Evolutionary conservation across 2,797 vertebrate genomes (phyloP), one percentile per base, ranked within the genome.

Genomic region (Sebastes elongatus): DNA sequence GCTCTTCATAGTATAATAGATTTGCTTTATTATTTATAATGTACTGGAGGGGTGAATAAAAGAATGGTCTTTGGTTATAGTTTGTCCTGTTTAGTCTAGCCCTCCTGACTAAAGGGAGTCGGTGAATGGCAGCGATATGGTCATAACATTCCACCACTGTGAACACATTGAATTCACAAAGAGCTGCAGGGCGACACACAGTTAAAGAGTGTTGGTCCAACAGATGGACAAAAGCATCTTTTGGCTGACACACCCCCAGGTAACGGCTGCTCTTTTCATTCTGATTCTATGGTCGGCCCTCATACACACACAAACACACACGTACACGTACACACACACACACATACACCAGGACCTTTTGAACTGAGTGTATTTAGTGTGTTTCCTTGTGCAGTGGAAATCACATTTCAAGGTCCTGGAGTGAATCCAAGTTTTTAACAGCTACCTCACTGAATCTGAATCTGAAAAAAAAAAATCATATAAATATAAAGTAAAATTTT

Each of bases 151-250:
- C 84, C 87, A 81, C 76, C 80, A 35, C 55, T 75, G 78, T 92
- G 87, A 92, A 82, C 70, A 61, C 89, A 89, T 85, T 60, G 60
- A 67, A 85, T 90, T 87, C 86, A 88, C 84, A 88, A 78, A 64
- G 68, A 33, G 65, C 74, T 77, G 52, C 60, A 52, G 46, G 64
- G 55, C 33, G 6, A 42, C 14, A 14, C n/a, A 8, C 10, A 22
- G 30, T 65, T 65, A 67, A 86, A 79, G 70, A 82, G 66, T 78
- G 77, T 83, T 79, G 78, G 71, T 85, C 86, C 81, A 82, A 68
- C 71, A 67, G 55, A n/a, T 32, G 4, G 16, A 68, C 25, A 72
- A 59, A 64, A 27, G 49, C 38, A 55, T 72, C 25, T 82, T 63
- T 59, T 79, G 38, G 68, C 67, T 28, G 32, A 76, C 16, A 61